Conservation (phyloP, 92 coral and sea anemone genomes). For the Plumapathes pennacea region DNA sequence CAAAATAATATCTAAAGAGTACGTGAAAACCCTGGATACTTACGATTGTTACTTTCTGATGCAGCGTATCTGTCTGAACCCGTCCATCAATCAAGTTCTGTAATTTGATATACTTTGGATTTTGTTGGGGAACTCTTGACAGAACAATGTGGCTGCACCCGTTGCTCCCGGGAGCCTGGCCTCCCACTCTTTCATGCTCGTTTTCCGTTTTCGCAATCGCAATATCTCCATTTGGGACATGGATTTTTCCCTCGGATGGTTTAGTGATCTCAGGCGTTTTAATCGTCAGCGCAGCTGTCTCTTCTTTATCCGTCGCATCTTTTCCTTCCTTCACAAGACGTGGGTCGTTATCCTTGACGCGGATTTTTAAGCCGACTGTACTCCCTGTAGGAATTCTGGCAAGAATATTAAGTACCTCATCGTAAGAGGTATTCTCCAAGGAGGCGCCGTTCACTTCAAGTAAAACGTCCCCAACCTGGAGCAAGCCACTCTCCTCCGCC, state of each 20-base stretch:
- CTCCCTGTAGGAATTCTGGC: slow-evolving; percentile 56
- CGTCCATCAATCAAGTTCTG: slow-evolving; percentile 72
- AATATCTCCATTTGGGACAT: too few species aligned
- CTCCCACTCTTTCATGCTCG: too few species aligned
- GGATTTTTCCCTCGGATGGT: too few species aligned
- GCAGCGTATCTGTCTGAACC: slow-evolving; percentile 84
- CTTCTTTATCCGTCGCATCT: too few species aligned
- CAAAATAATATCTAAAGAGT: neutral
- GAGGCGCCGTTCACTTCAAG: slow-evolving; percentile 73
- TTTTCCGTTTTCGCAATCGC: too few species aligned
- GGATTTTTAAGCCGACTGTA: slow-evolving; percentile 49
- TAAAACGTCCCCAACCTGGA: slow-evolving; percentile 63
- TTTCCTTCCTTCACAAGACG: too few species aligned
- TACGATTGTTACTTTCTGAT: slow-evolving; percentile 60
- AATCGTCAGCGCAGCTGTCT: too few species aligned
- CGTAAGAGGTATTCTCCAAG: slow-evolving; percentile 44
- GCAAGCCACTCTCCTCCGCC: slow-evolving; percentile 69
- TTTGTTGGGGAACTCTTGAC: slow-evolving; percentile 32
- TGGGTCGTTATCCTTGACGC: too few species aligned
- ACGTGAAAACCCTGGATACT: neutral
- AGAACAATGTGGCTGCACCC: too few species aligned
- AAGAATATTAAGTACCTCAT: slow-evolving; percentile 52
- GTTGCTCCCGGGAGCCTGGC: too few species aligned
- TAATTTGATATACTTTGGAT: slow-evolving; percentile 68
- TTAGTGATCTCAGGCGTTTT: too few species aligned